Evolutionary conservation across 64 coral and sea anemone species (phyloP), one percentile per base, ranked within the genome.

Genomic region (Acropora tenuis): DNA sequence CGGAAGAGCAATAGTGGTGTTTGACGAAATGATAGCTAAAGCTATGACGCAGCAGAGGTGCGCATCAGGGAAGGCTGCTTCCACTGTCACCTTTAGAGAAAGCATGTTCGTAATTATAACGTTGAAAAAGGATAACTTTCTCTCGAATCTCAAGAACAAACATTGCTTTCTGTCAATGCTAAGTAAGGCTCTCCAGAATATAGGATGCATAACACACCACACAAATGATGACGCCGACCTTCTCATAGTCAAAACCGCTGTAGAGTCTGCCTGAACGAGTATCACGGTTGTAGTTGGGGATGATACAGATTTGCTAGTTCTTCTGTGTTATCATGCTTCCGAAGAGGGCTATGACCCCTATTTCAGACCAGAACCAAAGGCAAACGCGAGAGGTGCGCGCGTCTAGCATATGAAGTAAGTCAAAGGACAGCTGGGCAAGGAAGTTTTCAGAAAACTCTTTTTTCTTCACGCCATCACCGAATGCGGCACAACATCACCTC

Each of bases 381-480:
- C 71, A 43, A 74, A 74, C 19, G 71, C 17, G 30, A 74, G 71
- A 74, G 71, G n/a, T 74, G 71, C 2, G 41, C n/a, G 71, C 16
- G 71, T 74, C 63, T 55, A 1, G 50, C 9, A 9, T 55, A 55
- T 5, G 9, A 55, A 55, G 50, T 1, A 55, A 55, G 50, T 58
- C 47, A 44, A 58, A 73, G 49, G 47, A 12, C 43, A 67, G 43
- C 78, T 89, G 4, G 89, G 89, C 46, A 49, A 66, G 18, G 57
- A 90, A 50, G 68, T 90, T 47, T 90, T 66, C 76, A 42, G 5
- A 6, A 80, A 80, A 72, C 50, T 90, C 71, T 1, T 90, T 90
- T 47, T 55, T 80, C 16, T 58, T 47, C 44, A 55, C 50, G 50
- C 50, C 50, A 9, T 55, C 50, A 55, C 5, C 50, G 50, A 1